Evolutionary conservation across 1,140 invertebrate genomes (phyloP).

Genomic region (Telenomus remus): DNA sequence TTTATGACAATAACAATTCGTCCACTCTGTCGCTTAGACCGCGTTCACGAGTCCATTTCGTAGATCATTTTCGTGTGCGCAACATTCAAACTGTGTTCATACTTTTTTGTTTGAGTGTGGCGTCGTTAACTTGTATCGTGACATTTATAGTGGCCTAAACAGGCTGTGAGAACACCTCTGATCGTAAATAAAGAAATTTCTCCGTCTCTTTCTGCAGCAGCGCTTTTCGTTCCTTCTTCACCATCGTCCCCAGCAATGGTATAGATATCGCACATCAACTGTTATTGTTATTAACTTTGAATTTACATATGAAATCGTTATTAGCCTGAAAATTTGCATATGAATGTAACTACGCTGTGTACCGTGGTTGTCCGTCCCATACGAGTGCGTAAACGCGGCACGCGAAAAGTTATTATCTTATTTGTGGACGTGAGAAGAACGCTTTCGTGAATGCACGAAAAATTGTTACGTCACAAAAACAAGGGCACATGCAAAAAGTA

Average conservation of each 20-base stretch:
- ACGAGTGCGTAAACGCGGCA: conserved; percentile 53
- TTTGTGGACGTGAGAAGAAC: conserved; percentile 41
- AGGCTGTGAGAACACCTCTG: conserved; percentile 21
- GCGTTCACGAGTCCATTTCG: conserved; percentile 8
- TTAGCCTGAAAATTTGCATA: conserved; percentile 60
- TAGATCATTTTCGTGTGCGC: conserved; percentile 22
- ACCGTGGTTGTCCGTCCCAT: conserved; percentile 51
- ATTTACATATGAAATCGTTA: conserved; percentile 63
- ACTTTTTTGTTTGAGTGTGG: conserved; percentile 36
- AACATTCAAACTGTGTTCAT: conserved; percentile 21
- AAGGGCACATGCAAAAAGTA: conserved; percentile 2
- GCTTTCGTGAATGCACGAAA: conserved; percentile 14
- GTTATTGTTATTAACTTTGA: conserved; percentile 61
- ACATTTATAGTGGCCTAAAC: conserved; percentile 49
- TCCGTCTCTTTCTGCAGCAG: conserved; percentile 21
- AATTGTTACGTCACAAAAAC: conserved; percentile 34
- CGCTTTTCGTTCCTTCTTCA: conserved; percentile 33
- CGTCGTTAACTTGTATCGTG: conserved; percentile 27
- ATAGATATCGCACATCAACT: conserved; percentile 58
- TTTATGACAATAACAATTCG: no score
- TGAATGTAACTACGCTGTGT: conserved; percentile 55
- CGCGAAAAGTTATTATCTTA: conserved; percentile 56
- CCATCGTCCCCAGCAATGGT: conserved; percentile 34
- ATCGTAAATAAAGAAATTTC: conserved; percentile 48
- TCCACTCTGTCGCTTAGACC: no score